These are phyloP conservation scores for Variabilichromis moorii DNA, from an alignment of 2,113 vertebrate species.

Conservation along the genomic window DNA sequence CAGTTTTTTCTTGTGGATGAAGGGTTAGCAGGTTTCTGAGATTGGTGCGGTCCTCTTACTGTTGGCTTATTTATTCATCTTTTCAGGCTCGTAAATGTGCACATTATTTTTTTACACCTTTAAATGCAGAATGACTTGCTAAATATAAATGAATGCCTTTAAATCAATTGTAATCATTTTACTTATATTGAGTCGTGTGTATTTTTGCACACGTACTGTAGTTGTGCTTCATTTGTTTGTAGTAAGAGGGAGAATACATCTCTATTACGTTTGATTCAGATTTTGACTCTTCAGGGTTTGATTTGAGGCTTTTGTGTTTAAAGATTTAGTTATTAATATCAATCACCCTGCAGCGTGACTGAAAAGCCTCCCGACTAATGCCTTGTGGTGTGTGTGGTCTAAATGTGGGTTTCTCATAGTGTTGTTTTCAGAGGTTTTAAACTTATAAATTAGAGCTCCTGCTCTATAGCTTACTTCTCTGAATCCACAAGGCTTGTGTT, in stretches of 20 bases:
- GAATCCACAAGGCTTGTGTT: background rate
- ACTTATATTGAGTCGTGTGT: fast-evolving
- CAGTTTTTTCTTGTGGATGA: background rate
- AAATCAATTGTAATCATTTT: background rate
- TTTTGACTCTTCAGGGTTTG: background rate
- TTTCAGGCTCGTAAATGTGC: background rate
- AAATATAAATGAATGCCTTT: background rate
- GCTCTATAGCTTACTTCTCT: background rate
- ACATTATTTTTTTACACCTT: background rate
- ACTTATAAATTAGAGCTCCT: background rate
- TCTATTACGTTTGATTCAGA: background rate
- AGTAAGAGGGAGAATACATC: background rate
- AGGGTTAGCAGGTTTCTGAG: background rate
- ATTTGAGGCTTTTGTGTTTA: background rate
- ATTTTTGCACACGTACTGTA: background rate
- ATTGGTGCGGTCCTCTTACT: fast-evolving
- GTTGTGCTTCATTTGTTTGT: background rate
- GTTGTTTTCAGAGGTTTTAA: background rate
- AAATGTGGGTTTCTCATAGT: background rate
- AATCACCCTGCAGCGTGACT: background rate
- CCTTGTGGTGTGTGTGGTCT: background rate
- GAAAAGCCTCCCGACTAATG: background rate
- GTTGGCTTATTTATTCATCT: background rate
- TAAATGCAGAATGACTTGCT: background rate
- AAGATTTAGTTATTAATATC: background rate